Percentiles rank a stretch among this genome's conserved stretches.
Evolutionary conservation across 2,797 vertebrate species (phyloP).

Genomic region (Coilia nasus): DNA sequence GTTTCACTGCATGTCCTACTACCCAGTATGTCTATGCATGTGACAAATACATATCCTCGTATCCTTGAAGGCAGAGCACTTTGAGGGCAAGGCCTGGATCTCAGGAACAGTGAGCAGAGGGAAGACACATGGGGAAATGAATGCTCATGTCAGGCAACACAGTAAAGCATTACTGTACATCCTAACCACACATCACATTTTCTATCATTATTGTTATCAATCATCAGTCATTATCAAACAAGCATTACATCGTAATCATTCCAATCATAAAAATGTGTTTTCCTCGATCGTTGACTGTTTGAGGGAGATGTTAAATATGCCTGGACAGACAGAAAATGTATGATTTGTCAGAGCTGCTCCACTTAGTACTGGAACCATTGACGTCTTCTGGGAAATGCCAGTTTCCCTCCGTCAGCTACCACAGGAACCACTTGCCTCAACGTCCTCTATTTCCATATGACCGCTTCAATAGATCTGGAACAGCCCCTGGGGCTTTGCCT

Average conservation of each 20-base stretch:
- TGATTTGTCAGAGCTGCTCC: background rate
- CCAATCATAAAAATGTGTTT: background rate
- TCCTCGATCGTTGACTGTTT: background rate
- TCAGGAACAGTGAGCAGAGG: background rate
- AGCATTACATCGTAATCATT: too few species aligned
- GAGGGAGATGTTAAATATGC: background rate
- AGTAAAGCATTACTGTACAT: background rate
- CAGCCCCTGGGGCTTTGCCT: background rate
- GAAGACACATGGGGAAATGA: background rate
- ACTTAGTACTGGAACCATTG: background rate
- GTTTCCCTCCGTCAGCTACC: background rate
- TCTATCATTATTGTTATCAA: too few species aligned
- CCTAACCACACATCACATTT: too few species aligned
- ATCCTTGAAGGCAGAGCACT: too few species aligned
- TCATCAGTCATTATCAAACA: too few species aligned
- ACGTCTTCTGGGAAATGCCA: background rate
- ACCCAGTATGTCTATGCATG: too few species aligned
- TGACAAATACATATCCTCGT: too few species aligned
- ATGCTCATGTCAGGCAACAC: background rate
- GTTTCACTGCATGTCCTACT: too few species aligned
- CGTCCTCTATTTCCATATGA: slow-evolving; percentile 2
- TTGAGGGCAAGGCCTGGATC: too few species aligned
- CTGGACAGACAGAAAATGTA: background rate
- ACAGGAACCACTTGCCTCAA: background rate
- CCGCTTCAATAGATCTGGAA: background rate